phyloP scores from a whole-genome alignment of 2,888 invertebrate species.

The Rapana venosa region DNA sequence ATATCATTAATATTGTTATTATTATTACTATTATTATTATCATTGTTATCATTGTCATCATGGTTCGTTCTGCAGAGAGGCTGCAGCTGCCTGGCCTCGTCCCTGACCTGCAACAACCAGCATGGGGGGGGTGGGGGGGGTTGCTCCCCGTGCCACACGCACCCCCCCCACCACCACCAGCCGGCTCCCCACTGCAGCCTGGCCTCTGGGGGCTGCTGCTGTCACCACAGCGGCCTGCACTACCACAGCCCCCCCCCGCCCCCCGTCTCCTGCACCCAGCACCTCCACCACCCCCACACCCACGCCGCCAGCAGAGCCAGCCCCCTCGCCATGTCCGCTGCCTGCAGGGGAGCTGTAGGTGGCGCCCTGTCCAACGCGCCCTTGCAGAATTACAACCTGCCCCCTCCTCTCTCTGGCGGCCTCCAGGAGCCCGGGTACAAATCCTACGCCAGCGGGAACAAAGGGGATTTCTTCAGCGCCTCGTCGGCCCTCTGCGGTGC shows the following conservation, averaged over 20 bases:
- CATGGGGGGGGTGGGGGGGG: neutral
- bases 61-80: conserved; percentile 7
- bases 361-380: neutral
- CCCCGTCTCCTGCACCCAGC: conserved; percentile 6
- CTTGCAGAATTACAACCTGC: neutral
- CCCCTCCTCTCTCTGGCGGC: neutral
- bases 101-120: conserved; percentile 15
- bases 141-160: conserved; percentile 23
- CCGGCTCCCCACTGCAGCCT: conserved; percentile 21
- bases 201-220: conserved; percentile 13
- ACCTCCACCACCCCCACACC: conserved; percentile 20
- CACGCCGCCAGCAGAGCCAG: neutral
- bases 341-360: neutral
- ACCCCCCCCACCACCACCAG: conserved; percentile 20
- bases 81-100: neutral
- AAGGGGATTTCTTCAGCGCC: neutral
- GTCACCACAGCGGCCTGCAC: neutral
- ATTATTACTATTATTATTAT: too few relatives aligned
- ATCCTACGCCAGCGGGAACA: neutral
- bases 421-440: neutral
- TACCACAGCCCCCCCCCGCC: conserved; percentile 13
- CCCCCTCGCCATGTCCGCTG: neutral
- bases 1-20: too few relatives aligned
- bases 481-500: neutral
- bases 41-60: too few relatives aligned